phyloP scores from a whole-genome alignment of 1,140 invertebrate species.

The Pararge aegeria region DNA sequence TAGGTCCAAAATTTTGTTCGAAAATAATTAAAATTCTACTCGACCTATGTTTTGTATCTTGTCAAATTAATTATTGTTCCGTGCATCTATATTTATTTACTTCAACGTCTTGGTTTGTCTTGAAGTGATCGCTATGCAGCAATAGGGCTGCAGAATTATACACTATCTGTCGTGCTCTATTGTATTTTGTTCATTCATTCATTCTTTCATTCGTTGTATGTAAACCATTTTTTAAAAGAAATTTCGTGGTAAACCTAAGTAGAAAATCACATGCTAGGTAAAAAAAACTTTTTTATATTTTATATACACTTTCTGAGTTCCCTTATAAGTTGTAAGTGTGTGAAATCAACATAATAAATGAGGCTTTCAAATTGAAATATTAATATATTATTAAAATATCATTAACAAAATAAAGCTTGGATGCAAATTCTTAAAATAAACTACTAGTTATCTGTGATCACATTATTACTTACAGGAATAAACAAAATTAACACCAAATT shows the following conservation, averaged over 20 bases:
- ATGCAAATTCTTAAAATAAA: neutral
- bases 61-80: no score
- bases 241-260: neutral
- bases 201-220: no score
- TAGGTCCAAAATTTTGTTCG: no score
- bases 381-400: neutral
- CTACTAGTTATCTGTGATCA: neutral
- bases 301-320: neutral
- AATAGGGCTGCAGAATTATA: no score
- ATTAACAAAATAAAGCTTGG: constrained; percentile 24
- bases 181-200: no score
- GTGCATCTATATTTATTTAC: no score
- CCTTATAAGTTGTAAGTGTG: neutral
- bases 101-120: no score
- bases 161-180: no score
- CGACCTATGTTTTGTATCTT: no score
- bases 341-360: neutral
- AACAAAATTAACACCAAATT: neutral
- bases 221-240: no score
- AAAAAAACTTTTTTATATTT: neutral
- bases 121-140: no score
- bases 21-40: no score
- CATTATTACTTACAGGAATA: neutral
- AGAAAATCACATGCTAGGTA: neutral
- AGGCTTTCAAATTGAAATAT: neutral